Percentiles rank a stretch among this genome's conserved stretches.
Conservation (phyloP, 2,888 invertebrate genomes). For the Drosophila conformis region DNA sequence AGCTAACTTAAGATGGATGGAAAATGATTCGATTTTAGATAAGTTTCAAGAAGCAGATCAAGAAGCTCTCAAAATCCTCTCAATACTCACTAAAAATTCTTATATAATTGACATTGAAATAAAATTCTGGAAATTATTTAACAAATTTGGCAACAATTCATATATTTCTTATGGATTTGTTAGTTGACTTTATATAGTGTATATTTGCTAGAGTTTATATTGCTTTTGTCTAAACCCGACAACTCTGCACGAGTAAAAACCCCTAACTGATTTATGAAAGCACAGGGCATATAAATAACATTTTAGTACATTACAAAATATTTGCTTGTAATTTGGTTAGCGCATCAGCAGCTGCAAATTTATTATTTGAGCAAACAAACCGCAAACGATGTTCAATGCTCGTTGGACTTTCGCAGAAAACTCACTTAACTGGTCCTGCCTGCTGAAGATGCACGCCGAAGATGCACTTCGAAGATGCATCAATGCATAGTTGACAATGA, state of each 20-base stretch:
- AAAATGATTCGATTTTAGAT: not conserved
- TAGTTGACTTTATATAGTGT: not conserved
- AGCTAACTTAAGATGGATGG: not conserved
- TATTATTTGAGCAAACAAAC: conserved; percentile 25
- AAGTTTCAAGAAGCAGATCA: not conserved
- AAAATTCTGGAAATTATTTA: too few species aligned
- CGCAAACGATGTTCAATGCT: conserved; percentile 15
- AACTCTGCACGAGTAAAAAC: conserved; percentile 10
- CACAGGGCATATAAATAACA: conserved; percentile 35
- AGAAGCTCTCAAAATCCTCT: not conserved
- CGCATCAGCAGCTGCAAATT: conserved; percentile 37
- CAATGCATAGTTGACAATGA: conserved; percentile 39
- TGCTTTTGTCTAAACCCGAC: not conserved
- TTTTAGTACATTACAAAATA: conserved; percentile 41
- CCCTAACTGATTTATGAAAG: conserved; percentile 30
- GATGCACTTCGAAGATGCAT: conserved; percentile 54
- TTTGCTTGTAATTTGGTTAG: conserved; percentile 26
- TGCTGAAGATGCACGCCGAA: conserved; percentile 13
- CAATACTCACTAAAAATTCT: not conserved
- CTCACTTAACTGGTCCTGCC: conserved; percentile 53
- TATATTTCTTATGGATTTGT: not conserved
- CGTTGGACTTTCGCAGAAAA: conserved; percentile 47
- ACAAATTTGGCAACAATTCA: not conserved
- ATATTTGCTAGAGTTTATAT: not conserved
- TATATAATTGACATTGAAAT: not conserved